A percentile compares a stretch with the other conserved stretches of the same genome.
Evolutionary conservation across 2,113 vertebrate genomes (phyloP).

Genomic region (Neopipo cinnamomea): DNA sequence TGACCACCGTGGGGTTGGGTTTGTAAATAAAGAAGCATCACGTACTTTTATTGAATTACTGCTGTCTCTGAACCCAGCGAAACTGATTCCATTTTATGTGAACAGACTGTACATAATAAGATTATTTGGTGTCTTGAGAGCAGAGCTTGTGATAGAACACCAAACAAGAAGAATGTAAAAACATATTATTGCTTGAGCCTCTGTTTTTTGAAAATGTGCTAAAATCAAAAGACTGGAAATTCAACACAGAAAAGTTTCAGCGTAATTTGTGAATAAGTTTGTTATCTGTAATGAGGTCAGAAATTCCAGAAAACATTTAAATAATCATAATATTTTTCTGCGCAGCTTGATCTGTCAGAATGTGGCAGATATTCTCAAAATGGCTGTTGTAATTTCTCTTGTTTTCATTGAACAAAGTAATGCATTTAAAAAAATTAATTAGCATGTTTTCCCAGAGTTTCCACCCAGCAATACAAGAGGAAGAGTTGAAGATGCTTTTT

Average conservation of each 20-base stretch:
- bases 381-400: neutral
- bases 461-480: neutral
- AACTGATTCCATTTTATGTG: neutral
- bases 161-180: neutral
- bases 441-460: neutral
- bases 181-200: neutral
- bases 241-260: neutral
- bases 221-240: neutral
- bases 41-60: neutral
- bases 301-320: neutral
- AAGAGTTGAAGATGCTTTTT: neutral
- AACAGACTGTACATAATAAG: neutral
- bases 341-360: neutral
- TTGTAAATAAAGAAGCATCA: neutral
- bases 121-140: neutral
- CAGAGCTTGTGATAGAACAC: neutral
- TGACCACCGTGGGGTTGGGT: neutral
- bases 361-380: neutral
- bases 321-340: neutral
- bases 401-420: neutral
- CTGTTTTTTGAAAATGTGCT: rapidly evolving
- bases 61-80: neutral
- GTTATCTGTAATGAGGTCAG: neutral
- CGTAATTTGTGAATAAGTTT: neutral
- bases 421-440: neutral